These are phyloP conservation scores for Corydoras maculifer DNA, from an alignment of 2,113 vertebrate genomes.

Conservation along the genomic window DNA sequence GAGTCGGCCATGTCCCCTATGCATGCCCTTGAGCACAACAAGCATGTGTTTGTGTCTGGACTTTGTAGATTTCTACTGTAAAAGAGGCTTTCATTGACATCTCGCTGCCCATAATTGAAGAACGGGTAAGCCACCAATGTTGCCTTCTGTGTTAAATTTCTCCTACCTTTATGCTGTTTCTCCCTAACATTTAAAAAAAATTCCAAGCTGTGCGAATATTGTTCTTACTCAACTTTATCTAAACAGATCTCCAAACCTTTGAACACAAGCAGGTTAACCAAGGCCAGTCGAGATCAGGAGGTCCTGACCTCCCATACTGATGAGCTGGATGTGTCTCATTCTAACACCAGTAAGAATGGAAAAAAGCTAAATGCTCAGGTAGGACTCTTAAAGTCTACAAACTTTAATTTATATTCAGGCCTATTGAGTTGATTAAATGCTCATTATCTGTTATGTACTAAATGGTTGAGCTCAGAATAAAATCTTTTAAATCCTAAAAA, in stretches of 20 bases:
- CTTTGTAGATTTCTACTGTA: conserved; percentile 82
- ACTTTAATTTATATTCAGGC: too few species aligned
- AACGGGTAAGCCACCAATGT: conserved; percentile 76
- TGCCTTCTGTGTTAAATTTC: not conserved
- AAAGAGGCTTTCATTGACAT: conserved; percentile 97
- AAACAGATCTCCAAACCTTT: conserved; percentile 86
- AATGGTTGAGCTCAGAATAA: too few species aligned
- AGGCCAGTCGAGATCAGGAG: conserved; percentile 67
- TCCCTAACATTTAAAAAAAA: not conserved
- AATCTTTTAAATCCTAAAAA: too few species aligned
- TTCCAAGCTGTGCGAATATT: not conserved
- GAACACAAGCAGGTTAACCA: conserved; percentile 73
- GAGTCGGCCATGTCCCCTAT: not conserved
- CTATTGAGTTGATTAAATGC: too few species aligned
- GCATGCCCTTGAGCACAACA: not conserved
- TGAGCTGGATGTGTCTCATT: conserved; percentile 53
- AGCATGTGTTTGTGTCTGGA: conserved; percentile 6
- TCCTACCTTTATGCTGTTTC: not conserved
- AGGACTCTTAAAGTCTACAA: too few species aligned
- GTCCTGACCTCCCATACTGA: conserved; percentile 54
- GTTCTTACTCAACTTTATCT: conserved; percentile 13
- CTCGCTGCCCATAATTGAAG: conserved; percentile 95
- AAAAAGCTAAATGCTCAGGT: conserved; percentile 70
- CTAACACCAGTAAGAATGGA: conserved; percentile 61
- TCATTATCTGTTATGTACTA: too few species aligned